Percentiles rank a stretch among this genome's conserved stretches.
Evolutionary conservation across 37 sponge, comb jelly and placozoan genomes (phyloP).

Genomic region (Amphimedon queenslandica): DNA sequence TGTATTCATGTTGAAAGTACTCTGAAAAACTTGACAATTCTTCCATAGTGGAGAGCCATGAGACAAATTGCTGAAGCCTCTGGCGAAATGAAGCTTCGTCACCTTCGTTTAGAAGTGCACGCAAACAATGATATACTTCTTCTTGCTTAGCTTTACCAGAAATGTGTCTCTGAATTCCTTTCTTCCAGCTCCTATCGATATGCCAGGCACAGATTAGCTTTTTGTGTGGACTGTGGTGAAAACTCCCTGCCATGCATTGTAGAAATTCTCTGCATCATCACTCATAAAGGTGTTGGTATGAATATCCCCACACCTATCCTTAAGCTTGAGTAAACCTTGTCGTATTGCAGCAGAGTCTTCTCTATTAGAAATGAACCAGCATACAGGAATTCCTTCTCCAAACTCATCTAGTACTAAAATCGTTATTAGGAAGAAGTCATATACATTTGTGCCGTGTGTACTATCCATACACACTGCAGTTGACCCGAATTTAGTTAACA

Average conservation of each 20-base stretch:
- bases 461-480: too few species aligned
- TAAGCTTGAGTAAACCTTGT: constrained; percentile 3
- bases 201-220: constrained; percentile 50
- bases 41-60: background rate
- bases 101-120: constrained; percentile 18
- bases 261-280: constrained; percentile 50
- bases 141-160: too few species aligned
- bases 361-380: constrained; percentile 20
- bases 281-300: constrained; percentile 26
- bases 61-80: constrained; percentile 5
- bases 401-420: too few species aligned
- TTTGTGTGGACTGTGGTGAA: constrained; percentile 16
- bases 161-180: too few species aligned
- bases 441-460: too few species aligned
- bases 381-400: too few species aligned
- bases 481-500: too few species aligned
- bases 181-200: constrained; percentile 49
- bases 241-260: constrained; percentile 37
- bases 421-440: too few species aligned
- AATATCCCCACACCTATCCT: constrained; percentile 10
- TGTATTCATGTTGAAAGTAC: constrained; percentile 37
- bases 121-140: constrained; percentile 30
- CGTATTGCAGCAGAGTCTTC: too few species aligned
- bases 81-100: constrained; percentile 8
- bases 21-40: constrained; percentile 16